phyloP scores from a whole-genome alignment of 2,888 invertebrate species.

The Ichneumoninae sp. region DNA sequence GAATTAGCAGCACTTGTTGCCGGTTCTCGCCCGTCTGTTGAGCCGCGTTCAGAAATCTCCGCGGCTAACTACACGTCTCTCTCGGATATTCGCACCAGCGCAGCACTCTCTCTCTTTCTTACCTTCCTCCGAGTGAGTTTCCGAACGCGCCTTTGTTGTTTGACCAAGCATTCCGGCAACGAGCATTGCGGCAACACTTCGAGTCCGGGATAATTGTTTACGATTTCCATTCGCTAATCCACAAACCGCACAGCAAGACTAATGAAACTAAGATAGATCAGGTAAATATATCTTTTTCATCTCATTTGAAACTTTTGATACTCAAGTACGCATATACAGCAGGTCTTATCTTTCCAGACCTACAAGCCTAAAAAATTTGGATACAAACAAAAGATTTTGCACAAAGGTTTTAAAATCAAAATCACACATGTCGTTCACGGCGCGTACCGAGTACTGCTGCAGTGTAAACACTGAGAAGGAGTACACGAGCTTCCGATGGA shows the following conservation, averaged over 20 bases:
- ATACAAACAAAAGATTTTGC: not conserved
- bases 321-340: not conserved
- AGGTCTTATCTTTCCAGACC: not conserved
- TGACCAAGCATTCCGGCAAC: not conserved
- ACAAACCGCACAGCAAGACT: not conserved
- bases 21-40: not conserved
- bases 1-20: not conserved
- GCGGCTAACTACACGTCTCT: no score
- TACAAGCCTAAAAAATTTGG: not conserved
- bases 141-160: not conserved
- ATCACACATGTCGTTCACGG: conserved; percentile 4
- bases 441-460: conserved; percentile 9
- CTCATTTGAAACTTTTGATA: not conserved
- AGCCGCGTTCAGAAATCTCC: no score
- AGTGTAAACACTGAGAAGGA: conserved; percentile 8
- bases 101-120: no score
- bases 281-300: not conserved
- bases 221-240: not conserved
- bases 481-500: conserved; percentile 8
- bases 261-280: not conserved
- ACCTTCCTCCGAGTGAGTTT: no score
- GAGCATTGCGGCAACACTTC: not conserved
- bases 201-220: not conserved
- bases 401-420: not conserved
- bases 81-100: no score